Base-by-base conservation (phyloP, 2,888 invertebrate species). In the Nomada goodeniana region DNA sequence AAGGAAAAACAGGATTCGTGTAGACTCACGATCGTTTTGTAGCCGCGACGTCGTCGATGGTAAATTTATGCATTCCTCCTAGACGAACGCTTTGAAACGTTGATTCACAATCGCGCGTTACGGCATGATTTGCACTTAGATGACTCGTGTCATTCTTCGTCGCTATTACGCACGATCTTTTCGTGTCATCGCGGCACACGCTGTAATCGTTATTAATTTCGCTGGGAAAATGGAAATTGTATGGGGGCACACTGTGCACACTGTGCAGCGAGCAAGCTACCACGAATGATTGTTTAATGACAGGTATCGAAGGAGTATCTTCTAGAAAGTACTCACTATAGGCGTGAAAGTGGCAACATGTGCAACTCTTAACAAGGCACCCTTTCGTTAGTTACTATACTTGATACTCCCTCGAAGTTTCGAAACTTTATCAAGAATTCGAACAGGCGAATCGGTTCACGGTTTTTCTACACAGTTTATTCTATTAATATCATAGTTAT, bases 121-220 rank as follows among this genome's bases (percentile, higher is more conserved):
- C 55, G 55, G 52, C 68, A 4, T 15, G 42, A 47, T 52, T 59
- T 67, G 53, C 82, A 65, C 60, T 64, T 55, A 68, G 57, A 77
- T 76, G 79, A 77, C 60, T 75, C 59, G 68, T 59, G 57, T 68
- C 68, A 78, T 73, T 78, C 67, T 73, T 59, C 73, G 61, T 80
- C 71, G 55, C 71, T 76, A 57, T 76, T 67, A 63, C 60, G n/a
- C 61, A 23, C 57, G 69, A 69, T 80, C 69, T 72, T 70, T 76
- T 36, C 63, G 57, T 65, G 76, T 80, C 67, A 74, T 69, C 76
- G 55, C 50, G 47, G 15, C 18, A 23, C 44, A 11, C 42, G 47
- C 20, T 60, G 29, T 68, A 50, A 64, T 52, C 55, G 61, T 78
- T 76, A 52, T 75, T 68, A 67, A 76, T 23, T 73, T 52, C 73